Evolutionary conservation across 1,140 invertebrate genomes (phyloP), one percentile per base, ranked within the genome.

Genomic region (Brachionus koreanus): DNA sequence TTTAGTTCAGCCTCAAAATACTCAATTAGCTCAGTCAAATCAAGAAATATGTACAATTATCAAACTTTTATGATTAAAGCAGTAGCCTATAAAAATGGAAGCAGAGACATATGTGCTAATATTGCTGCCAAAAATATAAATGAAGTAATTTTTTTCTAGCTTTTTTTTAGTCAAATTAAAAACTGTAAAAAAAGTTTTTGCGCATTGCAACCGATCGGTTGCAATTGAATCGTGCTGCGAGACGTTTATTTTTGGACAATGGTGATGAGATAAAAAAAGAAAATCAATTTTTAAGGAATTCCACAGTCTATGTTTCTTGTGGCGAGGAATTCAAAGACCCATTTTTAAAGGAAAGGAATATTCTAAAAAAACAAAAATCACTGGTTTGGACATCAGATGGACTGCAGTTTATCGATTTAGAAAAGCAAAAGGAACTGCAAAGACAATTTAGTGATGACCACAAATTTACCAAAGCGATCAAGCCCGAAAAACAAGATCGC

Each of bases 281-380:
- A 2, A 76, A 84, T 29, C 86, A 88, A 39, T 87, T 88, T 65
- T 85, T 86, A 5, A 35, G 84, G 3, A 85, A 86, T 77, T 82
- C 84, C 10, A 85, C 86, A 29, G 85, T 88, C 37, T 89, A 86
- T 83, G 85, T 88, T 10, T 89, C 88, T 1, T 86, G 84, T 83
- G 88, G 88, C 39, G 88, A 89, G 82, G 84, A 85, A 25, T 89
- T 86, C 84, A 87, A 86, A 82, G 85, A 88, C 81, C 87, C 87
- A 9, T 86, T 85, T 67, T 83, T 82, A 37, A 67, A 74, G 37
- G 84, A 85, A 10, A 79, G 57, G n/a, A 39, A 61, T 39, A 25
- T 79, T 23, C 12, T 79, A 9, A 49, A 79, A 37, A 79, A 79
- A 19, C 76, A 52, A 37, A 79, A 79, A 29, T 61, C 76, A 79